These are phyloP conservation scores for Leptopterna dolabrata DNA, from an alignment of 2,888 invertebrate genomes.

Conservation along the genomic window DNA sequence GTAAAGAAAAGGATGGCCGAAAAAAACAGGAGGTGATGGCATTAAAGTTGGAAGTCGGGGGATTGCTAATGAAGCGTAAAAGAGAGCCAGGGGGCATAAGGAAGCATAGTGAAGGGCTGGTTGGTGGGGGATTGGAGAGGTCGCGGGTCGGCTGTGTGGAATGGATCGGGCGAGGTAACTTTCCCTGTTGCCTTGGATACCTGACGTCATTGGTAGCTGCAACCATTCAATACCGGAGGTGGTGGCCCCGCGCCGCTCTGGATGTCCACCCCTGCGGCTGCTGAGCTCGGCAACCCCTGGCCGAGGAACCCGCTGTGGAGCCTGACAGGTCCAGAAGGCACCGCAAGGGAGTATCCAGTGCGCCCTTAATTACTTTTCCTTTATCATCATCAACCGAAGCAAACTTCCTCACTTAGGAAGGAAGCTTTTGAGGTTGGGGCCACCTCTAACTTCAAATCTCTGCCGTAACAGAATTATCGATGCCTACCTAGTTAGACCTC, in stretches of 20 bases:
- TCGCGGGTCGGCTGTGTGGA: background rate
- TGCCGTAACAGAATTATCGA: background rate
- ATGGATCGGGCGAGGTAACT: constrained; percentile 21
- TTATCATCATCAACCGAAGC: constrained; percentile 14
- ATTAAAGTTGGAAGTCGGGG: background rate
- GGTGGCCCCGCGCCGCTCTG: background rate
- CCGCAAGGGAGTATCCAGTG: background rate
- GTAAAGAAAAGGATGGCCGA: background rate
- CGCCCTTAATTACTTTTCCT: constrained; percentile 29
- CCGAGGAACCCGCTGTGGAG: background rate
- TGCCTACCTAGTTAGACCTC: background rate
- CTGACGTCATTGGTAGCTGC: constrained; percentile 49
- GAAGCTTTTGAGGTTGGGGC: background rate
- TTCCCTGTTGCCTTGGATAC: constrained; percentile 48
- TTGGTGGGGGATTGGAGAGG: background rate
- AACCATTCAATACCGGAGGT: constrained; percentile 44
- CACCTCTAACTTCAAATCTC: background rate
- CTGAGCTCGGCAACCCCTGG: background rate
- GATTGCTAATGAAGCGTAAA: constrained; percentile 27
- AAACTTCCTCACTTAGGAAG: constrained; percentile 23
- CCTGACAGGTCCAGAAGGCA: background rate
- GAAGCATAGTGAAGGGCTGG: background rate
- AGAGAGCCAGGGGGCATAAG: background rate
- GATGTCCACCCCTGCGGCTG: background rate
- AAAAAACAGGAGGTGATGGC: background rate